phyloP scores from a whole-genome alignment of 2,113 vertebrate genomes.

The Rostratula benghalensis region DNA sequence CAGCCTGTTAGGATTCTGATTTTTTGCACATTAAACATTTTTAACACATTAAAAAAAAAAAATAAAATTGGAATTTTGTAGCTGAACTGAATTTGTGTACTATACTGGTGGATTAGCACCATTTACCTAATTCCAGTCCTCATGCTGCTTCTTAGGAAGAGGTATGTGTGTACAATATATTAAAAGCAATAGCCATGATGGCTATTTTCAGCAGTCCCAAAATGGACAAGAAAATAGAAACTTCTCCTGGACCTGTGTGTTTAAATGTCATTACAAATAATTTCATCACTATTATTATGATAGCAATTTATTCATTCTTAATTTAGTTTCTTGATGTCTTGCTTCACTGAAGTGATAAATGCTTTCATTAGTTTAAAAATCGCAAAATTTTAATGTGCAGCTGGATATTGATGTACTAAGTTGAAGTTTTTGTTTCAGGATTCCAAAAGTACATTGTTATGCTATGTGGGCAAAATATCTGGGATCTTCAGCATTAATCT shows the following conservation, averaged over 20 bases:
- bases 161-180: not conserved
- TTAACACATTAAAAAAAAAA: not conserved
- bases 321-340: conserved; percentile 64
- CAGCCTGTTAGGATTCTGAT: conserved; percentile 15
- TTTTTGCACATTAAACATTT: too few relatives aligned
- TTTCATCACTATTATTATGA: conserved; percentile 41
- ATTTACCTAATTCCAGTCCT: conserved; percentile 31
- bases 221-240: conserved; percentile 7
- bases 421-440: conserved; percentile 54
- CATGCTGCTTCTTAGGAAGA: not conserved
- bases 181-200: not conserved
- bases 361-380: conserved; percentile 57
- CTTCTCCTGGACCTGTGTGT: not conserved
- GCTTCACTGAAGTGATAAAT: conserved; percentile 54
- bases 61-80: not conserved
- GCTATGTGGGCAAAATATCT: conserved; percentile 47
- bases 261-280: conserved; percentile 58
- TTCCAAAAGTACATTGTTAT: conserved; percentile 29
- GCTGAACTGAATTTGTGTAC: conserved; percentile 6
- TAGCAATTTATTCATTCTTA: conserved; percentile 63
- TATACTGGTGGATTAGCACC: not conserved
- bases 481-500: conserved; percentile 56
- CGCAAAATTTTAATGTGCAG: conserved; percentile 47
- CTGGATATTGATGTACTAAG: conserved; percentile 53
- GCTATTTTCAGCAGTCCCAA: conserved; percentile 38